Evolutionary conservation across 1,140 invertebrate species (phyloP).

Genomic region (Camponotus floridanus): DNA sequence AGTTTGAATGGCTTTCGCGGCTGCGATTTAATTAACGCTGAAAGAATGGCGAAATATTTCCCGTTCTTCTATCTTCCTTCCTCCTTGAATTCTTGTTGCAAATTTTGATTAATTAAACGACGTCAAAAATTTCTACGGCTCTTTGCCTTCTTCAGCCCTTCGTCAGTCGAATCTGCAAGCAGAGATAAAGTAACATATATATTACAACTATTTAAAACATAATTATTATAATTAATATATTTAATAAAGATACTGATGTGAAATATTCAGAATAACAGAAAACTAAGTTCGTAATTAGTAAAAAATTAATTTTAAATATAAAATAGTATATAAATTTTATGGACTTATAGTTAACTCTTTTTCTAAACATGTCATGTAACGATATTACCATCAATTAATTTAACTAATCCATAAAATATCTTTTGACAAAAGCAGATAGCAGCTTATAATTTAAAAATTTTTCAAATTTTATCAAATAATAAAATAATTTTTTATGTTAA

Average conservation of each 20-base stretch:
- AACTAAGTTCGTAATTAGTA: neutral
- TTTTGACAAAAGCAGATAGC: neutral
- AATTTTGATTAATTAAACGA: slow-evolving; percentile 80
- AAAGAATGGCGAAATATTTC: slow-evolving; percentile 51
- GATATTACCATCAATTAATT: neutral
- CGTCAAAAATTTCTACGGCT: slow-evolving; percentile 76
- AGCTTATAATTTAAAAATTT: neutral
- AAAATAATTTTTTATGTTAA: neutral
- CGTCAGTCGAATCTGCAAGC: slow-evolving; percentile 73
- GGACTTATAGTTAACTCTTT: neutral
- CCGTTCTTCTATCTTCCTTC: slow-evolving; percentile 44
- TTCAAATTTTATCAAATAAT: neutral
- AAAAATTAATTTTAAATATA: neutral
- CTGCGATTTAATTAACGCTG: slow-evolving; percentile 50
- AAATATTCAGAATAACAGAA: neutral
- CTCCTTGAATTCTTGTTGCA: slow-evolving; percentile 68
- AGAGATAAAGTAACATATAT: neutral
- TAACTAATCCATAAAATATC: neutral
- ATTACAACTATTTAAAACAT: neutral
- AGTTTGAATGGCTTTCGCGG: slow-evolving; percentile 54
- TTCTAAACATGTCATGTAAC: neutral
- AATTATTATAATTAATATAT: neutral
- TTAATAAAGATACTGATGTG: neutral
- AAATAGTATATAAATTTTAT: neutral
- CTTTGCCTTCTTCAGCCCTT: slow-evolving; percentile 77